Conservation (phyloP, 1,140 invertebrate species). For the Ostrea edulis region DNA sequence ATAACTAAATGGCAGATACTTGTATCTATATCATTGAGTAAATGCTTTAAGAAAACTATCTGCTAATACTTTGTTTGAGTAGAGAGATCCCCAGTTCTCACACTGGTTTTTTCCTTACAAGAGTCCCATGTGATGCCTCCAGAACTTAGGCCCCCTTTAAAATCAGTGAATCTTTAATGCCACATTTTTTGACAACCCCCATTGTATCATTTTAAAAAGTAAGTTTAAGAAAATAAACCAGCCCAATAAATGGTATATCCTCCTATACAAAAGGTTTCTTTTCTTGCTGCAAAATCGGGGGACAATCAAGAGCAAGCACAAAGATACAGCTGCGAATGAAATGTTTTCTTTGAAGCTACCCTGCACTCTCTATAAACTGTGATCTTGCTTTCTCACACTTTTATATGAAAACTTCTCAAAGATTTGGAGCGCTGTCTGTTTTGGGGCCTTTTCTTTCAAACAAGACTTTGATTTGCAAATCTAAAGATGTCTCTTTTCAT, state of each 20-base stretch:
- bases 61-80: neutral
- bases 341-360: conserved; percentile 15
- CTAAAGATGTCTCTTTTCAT: conserved; percentile 14
- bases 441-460: conserved; percentile 16
- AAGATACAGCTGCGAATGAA: neutral
- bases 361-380: too few relatives aligned
- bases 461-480: conserved; percentile 18
- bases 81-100: conserved; percentile 3
- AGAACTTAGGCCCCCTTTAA: neutral
- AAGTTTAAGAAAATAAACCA: conserved; percentile 4
- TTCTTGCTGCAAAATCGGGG: neutral
- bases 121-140: neutral
- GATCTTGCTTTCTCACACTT: conserved; percentile 20
- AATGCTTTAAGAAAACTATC: neutral
- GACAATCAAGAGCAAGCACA: neutral
- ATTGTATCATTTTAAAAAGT: conserved; percentile 7
- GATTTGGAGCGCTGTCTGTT: neutral
- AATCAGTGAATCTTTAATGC: neutral
- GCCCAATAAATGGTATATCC: neutral
- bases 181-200: neutral
- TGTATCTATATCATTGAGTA: conserved; percentile 6
- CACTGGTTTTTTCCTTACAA: neutral
- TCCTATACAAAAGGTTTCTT: neutral
- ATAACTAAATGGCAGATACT: neutral
- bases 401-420: conserved; percentile 32